Conservation (phyloP, 2,888 invertebrate genomes). For the Spilarctia lutea region DNA sequence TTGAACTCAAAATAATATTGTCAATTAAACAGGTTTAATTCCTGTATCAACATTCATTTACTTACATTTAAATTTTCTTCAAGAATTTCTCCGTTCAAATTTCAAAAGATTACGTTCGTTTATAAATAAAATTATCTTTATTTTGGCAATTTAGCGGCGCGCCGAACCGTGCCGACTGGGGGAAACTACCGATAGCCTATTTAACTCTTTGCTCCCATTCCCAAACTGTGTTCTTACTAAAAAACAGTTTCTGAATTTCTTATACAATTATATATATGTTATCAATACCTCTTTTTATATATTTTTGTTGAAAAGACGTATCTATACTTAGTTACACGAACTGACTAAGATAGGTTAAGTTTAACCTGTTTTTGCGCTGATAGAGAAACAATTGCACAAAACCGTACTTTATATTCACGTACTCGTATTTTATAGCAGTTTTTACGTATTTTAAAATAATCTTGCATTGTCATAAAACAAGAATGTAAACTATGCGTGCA, state of each 20-base stretch:
- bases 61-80: neutral
- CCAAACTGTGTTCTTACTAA: neutral
- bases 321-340: no score
- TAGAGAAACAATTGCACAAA: neutral
- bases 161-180: neutral
- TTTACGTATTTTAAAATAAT: neutral
- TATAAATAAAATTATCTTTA: constrained; percentile 17
- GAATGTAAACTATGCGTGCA: no score
- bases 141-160: constrained; percentile 6
- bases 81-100: constrained; percentile 4
- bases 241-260: neutral
- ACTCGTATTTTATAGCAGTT: neutral
- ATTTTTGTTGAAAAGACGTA: neutral
- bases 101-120: constrained; percentile 12
- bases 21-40: neutral
- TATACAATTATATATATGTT: neutral
- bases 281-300: neutral
- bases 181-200: constrained; percentile 4
- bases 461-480: no score
- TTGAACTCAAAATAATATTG: neutral
- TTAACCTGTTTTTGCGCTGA: neutral
- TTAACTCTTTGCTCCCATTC: constrained; percentile 7
- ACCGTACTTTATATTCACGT: neutral
- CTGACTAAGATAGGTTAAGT: no score
- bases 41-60: neutral